phyloP scores from a whole-genome alignment of 64 coral and sea anemone genomes.

The Stichodactyla helianthus region DNA sequence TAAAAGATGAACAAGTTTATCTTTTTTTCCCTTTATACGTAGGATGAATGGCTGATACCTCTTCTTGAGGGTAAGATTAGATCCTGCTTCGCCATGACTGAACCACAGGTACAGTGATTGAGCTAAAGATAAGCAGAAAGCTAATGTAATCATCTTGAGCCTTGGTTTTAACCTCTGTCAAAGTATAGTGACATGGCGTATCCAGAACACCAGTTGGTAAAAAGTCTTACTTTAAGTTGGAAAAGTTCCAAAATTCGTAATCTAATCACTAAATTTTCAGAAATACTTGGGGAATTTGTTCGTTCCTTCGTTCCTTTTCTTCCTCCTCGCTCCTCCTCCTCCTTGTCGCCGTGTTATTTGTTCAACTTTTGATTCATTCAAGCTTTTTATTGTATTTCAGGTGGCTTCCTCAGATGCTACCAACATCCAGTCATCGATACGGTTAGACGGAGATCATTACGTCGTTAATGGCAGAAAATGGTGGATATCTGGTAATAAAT shows the following conservation, averaged over 20 bases:
- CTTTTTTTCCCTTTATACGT: not conserved
- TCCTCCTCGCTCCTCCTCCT: not conserved
- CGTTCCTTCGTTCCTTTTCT: too few relatives aligned
- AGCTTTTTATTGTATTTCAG: conserved; percentile 26
- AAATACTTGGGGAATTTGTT: too few relatives aligned
- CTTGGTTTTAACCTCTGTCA: too few relatives aligned
- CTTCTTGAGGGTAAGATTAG: conserved; percentile 89
- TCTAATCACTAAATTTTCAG: too few relatives aligned
- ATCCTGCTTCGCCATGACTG: conserved; percentile 99
- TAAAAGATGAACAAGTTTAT: too few relatives aligned
- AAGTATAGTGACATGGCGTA: too few relatives aligned
- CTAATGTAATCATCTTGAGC: too few relatives aligned
- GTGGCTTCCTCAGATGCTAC: conserved; percentile 97
- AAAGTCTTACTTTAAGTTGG: too few relatives aligned
- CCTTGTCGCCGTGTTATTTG: too few relatives aligned
- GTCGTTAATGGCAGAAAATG: conserved; percentile 92
- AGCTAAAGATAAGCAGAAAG: not conserved
- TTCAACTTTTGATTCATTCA: not conserved
- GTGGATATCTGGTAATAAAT: conserved; percentile 87
- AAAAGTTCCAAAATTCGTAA: too few relatives aligned
- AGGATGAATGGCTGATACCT: conserved; percentile 79
- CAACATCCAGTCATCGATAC: conserved; percentile 91
- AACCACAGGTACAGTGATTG: conserved; percentile 54
- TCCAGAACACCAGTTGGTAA: too few relatives aligned
- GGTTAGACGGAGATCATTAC: conserved; percentile 73